phyloP scores from a whole-genome alignment of 53 echinoderm and acorn worm genomes.

The Hippasteria phrygiana region DNA sequence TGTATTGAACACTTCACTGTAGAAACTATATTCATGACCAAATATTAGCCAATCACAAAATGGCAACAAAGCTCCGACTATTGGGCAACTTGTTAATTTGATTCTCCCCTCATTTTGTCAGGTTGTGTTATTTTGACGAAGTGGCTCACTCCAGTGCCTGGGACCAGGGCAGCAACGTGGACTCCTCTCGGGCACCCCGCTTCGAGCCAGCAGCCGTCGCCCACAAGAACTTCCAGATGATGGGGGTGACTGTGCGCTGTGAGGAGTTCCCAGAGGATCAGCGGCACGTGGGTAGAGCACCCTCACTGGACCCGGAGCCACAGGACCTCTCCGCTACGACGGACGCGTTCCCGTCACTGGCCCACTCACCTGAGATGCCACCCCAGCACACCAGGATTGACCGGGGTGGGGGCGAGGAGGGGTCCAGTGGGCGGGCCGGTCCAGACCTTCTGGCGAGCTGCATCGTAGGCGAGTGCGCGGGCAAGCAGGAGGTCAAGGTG shows the following conservation, averaged over 20 bases:
- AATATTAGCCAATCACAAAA: too few species aligned
- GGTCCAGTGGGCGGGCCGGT: slow-evolving; percentile 22
- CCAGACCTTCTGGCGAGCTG: slow-evolving; percentile 74
- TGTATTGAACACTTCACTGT: too few species aligned
- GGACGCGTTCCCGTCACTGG: slow-evolving; percentile 62
- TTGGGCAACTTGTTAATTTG: too few species aligned
- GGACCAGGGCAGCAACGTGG: slow-evolving; percentile 93
- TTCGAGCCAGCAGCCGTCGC: slow-evolving; percentile 90
- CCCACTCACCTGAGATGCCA: slow-evolving; percentile 93
- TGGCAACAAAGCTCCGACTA: too few species aligned
- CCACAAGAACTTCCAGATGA: slow-evolving; percentile 97
- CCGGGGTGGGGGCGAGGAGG: slow-evolving; percentile 32
- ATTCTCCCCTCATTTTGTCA: neutral
- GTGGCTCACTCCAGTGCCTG: slow-evolving; percentile 67
- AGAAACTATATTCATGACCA: too few species aligned
- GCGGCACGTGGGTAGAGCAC: slow-evolving; percentile 53
- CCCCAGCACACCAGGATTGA: slow-evolving; percentile 84
- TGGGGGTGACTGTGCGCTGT: slow-evolving; percentile 93
- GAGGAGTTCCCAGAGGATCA: slow-evolving; percentile 94
- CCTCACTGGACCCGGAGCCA: slow-evolving; percentile 39
- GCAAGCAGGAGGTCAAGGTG: slow-evolving; percentile 88
- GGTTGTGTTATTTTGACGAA: slow-evolving; percentile 94
- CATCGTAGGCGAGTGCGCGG: slow-evolving; percentile 90
- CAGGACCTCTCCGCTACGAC: slow-evolving; percentile 2
- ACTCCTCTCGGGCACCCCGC: slow-evolving; percentile 70